Conservation (phyloP, 1,140 invertebrate species). For the Wasmannia auropunctata region DNA sequence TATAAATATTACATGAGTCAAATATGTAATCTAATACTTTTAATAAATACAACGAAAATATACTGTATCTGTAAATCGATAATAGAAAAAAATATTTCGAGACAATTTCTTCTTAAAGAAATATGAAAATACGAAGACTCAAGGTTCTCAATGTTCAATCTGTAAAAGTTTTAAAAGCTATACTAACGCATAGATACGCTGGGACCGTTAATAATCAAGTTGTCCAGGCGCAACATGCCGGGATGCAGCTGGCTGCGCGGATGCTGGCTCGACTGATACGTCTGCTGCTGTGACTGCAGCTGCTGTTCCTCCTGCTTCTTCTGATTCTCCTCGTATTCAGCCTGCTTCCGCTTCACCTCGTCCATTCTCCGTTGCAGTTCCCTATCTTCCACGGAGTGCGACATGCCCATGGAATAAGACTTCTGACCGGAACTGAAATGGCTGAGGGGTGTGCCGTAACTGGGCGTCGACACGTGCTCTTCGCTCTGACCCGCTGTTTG, state of each 20-base stretch:
- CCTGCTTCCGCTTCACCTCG: constrained; percentile 85
- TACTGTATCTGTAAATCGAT: not conserved
- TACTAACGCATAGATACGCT: constrained; percentile 78
- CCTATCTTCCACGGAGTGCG: constrained; percentile 81
- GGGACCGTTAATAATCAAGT: constrained; percentile 86
- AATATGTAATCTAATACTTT: not conserved
- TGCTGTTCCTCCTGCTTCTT: constrained; percentile 84
- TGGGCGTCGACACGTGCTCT: not conserved
- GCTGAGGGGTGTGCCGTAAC: constrained; percentile 51
- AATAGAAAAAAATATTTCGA: not conserved
- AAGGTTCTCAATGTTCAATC: not conserved
- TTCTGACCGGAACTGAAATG: constrained; percentile 76
- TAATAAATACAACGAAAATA: not conserved
- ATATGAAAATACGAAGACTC: not conserved
- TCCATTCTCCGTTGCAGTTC: constrained; percentile 86
- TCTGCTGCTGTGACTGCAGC: constrained; percentile 75
- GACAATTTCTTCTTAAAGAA: not conserved
- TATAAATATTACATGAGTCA: not conserved
- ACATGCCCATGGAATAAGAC: constrained; percentile 45
- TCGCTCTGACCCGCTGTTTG: constrained; percentile 69
- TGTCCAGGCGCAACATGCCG: constrained; percentile 85
- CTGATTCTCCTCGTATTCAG: constrained; percentile 84
- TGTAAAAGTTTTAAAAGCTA: not conserved
- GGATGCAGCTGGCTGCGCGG: constrained; percentile 79
- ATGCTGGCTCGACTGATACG: constrained; percentile 77